Conservation (phyloP, 2,113 vertebrate genomes). For the Oryzias javanicus region DNA sequence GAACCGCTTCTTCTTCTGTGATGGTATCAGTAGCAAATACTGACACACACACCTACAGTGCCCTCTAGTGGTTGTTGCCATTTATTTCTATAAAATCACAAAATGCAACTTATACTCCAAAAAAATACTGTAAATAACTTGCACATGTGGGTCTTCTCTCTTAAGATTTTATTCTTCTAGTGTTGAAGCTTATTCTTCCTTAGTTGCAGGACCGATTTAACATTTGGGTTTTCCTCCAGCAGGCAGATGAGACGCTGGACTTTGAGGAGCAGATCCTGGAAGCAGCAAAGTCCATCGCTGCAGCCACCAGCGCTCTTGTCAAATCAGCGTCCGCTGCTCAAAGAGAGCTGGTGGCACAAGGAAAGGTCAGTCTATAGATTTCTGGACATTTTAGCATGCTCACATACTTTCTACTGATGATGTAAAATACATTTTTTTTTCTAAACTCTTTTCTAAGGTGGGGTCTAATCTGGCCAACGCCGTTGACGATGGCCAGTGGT, state of each 20-base stretch:
- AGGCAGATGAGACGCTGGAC: constrained; percentile 96
- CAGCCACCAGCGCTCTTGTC: constrained; percentile 95
- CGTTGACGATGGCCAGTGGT: constrained; percentile 97
- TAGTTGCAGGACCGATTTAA: constrained; percentile 7
- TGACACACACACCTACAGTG: too few species aligned
- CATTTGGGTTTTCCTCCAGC: constrained; percentile 81
- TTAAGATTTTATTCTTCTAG: neutral
- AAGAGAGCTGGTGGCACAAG: constrained; percentile 96
- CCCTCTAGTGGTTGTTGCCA: too few species aligned
- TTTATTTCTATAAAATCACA: too few species aligned
- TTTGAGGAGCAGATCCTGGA: constrained; percentile 99
- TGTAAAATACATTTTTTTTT: neutral
- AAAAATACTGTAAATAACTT: too few species aligned
- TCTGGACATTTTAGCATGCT: neutral
- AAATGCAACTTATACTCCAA: too few species aligned
- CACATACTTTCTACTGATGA: neutral
- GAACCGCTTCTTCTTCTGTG: too few species aligned
- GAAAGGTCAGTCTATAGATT: constrained; percentile 83
- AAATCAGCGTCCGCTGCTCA: constrained; percentile 98
- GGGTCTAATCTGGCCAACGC: constrained; percentile 95
- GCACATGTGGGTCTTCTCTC: neutral
- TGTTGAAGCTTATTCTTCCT: neutral
- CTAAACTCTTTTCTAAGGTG: constrained; percentile 76
- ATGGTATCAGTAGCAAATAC: too few species aligned
- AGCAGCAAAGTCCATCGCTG: constrained; percentile 97